These are phyloP conservation scores for Eumeta japonica DNA, from an alignment of 1,140 invertebrate species.

Conservation along the genomic window DNA sequence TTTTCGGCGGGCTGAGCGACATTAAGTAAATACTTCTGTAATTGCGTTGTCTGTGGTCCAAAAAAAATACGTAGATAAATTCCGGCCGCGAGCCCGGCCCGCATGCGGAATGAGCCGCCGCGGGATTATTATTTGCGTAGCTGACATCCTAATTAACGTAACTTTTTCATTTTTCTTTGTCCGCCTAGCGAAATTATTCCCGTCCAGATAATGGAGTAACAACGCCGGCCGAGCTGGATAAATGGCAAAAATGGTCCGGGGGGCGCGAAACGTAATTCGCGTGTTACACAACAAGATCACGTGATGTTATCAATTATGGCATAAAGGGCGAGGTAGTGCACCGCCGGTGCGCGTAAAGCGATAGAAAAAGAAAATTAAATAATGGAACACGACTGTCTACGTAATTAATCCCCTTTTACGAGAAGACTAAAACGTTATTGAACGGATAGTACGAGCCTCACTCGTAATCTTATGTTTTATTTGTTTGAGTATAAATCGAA, in stretches of 20 bases:
- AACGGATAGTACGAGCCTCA: too few relatives aligned
- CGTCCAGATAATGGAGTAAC: conserved; percentile 24
- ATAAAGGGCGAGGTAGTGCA: too few relatives aligned
- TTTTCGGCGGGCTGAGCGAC: conserved; percentile 14
- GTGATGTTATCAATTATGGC: too few relatives aligned
- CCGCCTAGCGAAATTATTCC: conserved; percentile 22
- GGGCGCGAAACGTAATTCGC: too few relatives aligned
- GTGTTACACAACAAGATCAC: too few relatives aligned
- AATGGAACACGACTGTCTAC: too few relatives aligned
- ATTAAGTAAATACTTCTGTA: conserved; percentile 40
- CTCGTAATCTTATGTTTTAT: too few relatives aligned
- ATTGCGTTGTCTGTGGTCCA: conserved; percentile 41
- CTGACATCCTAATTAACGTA: conserved; percentile 46
- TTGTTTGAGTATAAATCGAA: too few relatives aligned
- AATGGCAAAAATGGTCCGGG: conserved; percentile 22
- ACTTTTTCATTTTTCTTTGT: conserved; percentile 32
- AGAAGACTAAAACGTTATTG: too few relatives aligned
- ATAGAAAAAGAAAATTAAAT: too few relatives aligned
- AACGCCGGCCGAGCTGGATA: conserved; percentile 18
- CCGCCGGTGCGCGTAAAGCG: too few relatives aligned
- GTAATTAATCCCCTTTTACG: too few relatives aligned
- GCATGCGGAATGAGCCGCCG: conserved; percentile 39
- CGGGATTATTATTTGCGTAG: conserved; percentile 43
- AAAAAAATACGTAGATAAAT: conserved; percentile 35
- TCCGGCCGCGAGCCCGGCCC: conserved; percentile 26